Base-by-base conservation (phyloP, 1,140 invertebrate genomes). In the Planococcus citri region DNA sequence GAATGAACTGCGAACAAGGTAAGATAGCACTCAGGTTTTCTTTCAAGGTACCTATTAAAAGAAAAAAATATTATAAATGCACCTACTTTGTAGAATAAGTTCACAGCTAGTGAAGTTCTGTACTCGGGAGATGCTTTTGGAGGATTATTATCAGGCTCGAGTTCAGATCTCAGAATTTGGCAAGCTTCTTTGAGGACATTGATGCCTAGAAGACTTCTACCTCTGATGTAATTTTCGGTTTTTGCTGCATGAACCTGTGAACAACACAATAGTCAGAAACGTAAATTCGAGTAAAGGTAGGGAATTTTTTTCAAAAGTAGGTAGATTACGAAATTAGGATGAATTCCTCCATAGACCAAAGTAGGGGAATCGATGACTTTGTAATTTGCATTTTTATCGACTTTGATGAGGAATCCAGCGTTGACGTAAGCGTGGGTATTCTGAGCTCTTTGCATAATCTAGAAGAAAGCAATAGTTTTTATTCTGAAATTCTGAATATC, bases 381-480 rank as follows among this genome's bases (percentile, higher is more conserved):
- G 51, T 41, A 73, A 33, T 33, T 64, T 71, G 27, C 75, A n/a
- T n/a, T n/a, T 22, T 73, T 71, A 25, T 85, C 78, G 0, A 89
- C 70, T 78, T 86, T 82, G 29, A 89, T 82, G 0, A 86, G 78
- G 75, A 94, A 92, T 9, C 87, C 91, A 51, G 74, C 74, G 68
- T 75, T 75, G n/a, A 94, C 86, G 73, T 88, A 85, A 0, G 91
- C 90, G 75, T 92, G 88, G 0, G 90, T 85, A 77, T 93, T 94
- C 80, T 91, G 88, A 3, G 85, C 85, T 72, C 89, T 81, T 0
- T 87, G 85, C 84, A 89, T 90, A 71, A 91, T 86, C 87, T 91
- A 72, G 37, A 51, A 51, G n/a, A 51, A 20, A 17, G 41, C 4
- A 12, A n/a, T n/a, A n/a, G n/a, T n/a, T n/a, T n/a, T n/a, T n/a